Conservation (phyloP, 2,797 vertebrate species). For the Manis javanica region DNA sequence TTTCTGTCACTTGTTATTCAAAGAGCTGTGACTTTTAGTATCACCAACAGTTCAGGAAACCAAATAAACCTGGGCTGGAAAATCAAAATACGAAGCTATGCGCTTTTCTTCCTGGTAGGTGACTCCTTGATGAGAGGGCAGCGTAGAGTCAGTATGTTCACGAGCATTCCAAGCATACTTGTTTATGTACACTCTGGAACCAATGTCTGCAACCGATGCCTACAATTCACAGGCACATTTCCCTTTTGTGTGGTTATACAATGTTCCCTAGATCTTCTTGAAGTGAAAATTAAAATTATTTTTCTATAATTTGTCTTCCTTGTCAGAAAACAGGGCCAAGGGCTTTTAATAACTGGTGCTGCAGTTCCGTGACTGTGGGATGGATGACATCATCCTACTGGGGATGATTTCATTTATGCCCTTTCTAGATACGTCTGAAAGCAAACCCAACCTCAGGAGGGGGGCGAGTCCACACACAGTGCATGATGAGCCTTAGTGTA, state of each 20-base stretch:
- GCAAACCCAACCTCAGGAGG: background rate
- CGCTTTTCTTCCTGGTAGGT: background rate
- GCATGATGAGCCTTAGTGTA: slow-evolving; percentile 25
- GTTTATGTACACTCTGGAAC: background rate
- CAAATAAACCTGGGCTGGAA: background rate
- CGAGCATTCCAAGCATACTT: background rate
- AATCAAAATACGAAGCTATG: background rate
- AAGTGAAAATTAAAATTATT: slow-evolving; percentile 68
- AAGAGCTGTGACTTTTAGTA: background rate
- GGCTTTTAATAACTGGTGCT: slow-evolving; percentile 19
- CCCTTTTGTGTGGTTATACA: background rate
- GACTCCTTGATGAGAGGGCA: background rate
- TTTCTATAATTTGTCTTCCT: slow-evolving; percentile 51
- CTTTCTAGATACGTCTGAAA: slow-evolving; percentile 42
- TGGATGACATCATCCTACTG: slow-evolving; percentile 65
- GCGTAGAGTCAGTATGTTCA: background rate
- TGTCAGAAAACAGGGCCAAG: slow-evolving; percentile 68
- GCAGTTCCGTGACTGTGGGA: background rate
- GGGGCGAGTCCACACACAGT: background rate
- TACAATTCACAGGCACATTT: background rate
- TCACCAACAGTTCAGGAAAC: slow-evolving; percentile 1
- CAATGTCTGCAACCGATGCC: background rate
- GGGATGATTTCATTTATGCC: slow-evolving; percentile 64
- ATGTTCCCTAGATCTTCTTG: slow-evolving; percentile 9
- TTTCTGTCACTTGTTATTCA: slow-evolving; percentile 36